Evolutionary conservation across 2,113 vertebrate species (phyloP).

Genomic region (Etheostoma spectabile): DNA sequence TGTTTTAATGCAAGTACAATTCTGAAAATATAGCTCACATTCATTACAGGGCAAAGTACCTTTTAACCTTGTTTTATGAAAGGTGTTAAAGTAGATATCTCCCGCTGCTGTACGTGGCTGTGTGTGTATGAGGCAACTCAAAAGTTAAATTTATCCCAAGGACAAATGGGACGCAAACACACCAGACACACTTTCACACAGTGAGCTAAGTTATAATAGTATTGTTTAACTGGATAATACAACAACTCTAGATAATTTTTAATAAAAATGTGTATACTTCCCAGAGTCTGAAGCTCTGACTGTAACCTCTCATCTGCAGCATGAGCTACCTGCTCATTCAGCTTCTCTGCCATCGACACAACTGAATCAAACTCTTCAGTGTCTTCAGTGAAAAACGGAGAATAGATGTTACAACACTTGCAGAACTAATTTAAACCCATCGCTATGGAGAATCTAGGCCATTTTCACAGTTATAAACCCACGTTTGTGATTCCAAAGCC

Average conservation of each 20-base stretch:
- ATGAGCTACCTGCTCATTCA: slow-evolving; percentile 64
- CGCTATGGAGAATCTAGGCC: neutral
- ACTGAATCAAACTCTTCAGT: slow-evolving; percentile 81
- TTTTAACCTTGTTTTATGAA: slow-evolving; percentile 27
- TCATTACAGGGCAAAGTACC: neutral
- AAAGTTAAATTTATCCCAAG: slow-evolving; percentile 80
- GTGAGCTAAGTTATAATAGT: slow-evolving; percentile 5
- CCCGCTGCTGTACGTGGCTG: slow-evolving; percentile 6
- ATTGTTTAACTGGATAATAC: neutral
- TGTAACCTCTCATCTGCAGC: slow-evolving; percentile 62
- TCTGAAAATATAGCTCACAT: neutral
- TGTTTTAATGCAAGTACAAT: neutral
- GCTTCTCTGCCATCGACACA: slow-evolving; percentile 67
- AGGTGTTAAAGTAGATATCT: slow-evolving; percentile 21
- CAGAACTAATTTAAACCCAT: neutral
- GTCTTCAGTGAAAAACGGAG: slow-evolving; percentile 68
- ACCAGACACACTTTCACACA: slow-evolving; percentile 21
- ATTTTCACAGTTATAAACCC: neutral
- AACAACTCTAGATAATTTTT: neutral
- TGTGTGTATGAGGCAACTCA: slow-evolving; percentile 42
- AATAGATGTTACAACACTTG: slow-evolving; percentile 18
- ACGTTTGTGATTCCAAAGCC: slow-evolving; percentile 8
- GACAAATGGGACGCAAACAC: slow-evolving; percentile 62
- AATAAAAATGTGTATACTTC: slow-evolving; percentile 62
- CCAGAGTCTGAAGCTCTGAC: slow-evolving; percentile 69